These are phyloP conservation scores for Bos taurus DNA, from an alignment of 2,113 vertebrate species.

Conservation along the genomic window DNA sequence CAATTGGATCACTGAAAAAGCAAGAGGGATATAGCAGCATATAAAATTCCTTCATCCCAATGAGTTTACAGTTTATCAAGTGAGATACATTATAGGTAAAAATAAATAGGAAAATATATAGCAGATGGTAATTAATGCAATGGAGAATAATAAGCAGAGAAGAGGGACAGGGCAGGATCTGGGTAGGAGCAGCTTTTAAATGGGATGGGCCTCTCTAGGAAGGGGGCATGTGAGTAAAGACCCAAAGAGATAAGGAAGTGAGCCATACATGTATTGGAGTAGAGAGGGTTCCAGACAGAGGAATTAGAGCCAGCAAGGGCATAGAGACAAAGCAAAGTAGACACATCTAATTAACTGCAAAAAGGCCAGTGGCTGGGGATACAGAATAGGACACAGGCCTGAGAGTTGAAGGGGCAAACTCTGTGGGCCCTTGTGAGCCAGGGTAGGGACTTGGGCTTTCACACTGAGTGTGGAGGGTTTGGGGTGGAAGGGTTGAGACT, in stretches of 20 bases:
- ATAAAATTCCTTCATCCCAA: neutral
- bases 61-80: neutral
- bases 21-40: neutral
- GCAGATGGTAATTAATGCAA: neutral
- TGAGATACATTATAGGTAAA: neutral
- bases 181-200: neutral
- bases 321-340: neutral
- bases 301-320: neutral
- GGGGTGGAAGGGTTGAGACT: neutral
- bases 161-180: neutral
- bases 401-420: too few relatives aligned
- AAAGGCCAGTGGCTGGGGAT: rapidly evolving
- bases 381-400: neutral
- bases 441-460: neutral
- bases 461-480: neutral
- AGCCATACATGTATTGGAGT: neutral
- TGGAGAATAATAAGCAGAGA: neutral
- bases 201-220: neutral
- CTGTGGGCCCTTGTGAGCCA: neutral
- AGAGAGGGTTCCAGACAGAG: neutral
- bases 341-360: too few relatives aligned
- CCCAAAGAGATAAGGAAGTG: neutral
- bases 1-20: neutral
- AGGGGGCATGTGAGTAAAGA: neutral
- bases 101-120: neutral